phyloP scores from a whole-genome alignment of 2,888 invertebrate genomes.

The Thera britannica region DNA sequence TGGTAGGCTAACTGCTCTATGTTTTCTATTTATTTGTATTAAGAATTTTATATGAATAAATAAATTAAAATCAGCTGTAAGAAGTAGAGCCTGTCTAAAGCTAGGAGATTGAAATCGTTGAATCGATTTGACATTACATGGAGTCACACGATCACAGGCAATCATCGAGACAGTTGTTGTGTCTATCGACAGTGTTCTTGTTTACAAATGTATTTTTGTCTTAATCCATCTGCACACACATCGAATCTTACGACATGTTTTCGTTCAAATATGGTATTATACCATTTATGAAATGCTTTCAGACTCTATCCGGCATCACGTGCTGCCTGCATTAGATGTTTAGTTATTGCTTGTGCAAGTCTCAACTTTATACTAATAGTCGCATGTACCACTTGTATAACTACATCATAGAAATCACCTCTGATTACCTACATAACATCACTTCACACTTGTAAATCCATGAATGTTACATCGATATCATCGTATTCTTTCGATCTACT shows the following conservation, averaged over 20 bases:
- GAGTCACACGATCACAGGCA: constrained; percentile 58
- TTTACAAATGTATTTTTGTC: constrained; percentile 17
- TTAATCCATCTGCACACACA: constrained; percentile 11
- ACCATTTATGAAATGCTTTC: constrained; percentile 21
- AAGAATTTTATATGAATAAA: constrained; percentile 78
- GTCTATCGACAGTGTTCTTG: constrained; percentile 17
- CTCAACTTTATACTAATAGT: constrained; percentile 57
- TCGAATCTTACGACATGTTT: constrained; percentile 8
- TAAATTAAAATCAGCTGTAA: constrained; percentile 70
- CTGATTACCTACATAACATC: constrained; percentile 64
- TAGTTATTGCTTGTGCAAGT: constrained; percentile 63
- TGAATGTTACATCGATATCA: constrained; percentile 73
- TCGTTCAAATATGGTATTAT: neutral
- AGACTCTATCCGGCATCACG: constrained; percentile 27
- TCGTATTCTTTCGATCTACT: constrained; percentile 76
- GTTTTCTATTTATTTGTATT: constrained; percentile 62
- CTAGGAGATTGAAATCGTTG: constrained; percentile 56
- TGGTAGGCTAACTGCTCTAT: constrained; percentile 45
- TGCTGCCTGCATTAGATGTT: constrained; percentile 50
- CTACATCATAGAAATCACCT: constrained; percentile 70
- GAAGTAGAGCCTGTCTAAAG: constrained; percentile 35
- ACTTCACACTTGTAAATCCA: constrained; percentile 72
- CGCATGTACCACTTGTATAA: constrained; percentile 64
- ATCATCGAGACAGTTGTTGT: constrained; percentile 16
- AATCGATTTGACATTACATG: constrained; percentile 76